Base-by-base conservation (phyloP, 1,140 invertebrate genomes). In the Drosophila ananassae region DNA sequence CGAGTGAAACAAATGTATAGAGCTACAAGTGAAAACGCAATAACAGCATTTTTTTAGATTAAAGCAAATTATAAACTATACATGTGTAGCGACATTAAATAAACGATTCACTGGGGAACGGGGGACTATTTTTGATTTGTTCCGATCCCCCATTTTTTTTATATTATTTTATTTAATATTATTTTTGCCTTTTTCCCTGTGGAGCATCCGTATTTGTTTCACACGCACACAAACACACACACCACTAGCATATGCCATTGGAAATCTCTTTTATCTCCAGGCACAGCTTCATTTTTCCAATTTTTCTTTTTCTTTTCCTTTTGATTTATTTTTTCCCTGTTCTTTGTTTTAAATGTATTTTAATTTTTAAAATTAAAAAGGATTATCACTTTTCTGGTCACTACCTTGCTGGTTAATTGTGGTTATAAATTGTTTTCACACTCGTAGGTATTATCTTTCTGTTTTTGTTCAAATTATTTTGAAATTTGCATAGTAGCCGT, bases 1-100 rank as follows among this genome's bases (percentile, higher is more conserved):
- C 46, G 79, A 87, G 66, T 59, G 83, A 82, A 87, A 82, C 79
- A 82, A 87, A 79, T 71, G 34, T 82, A 87, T 54, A 32, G 60
- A 21, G 66, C 59, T 54, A 39, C 78, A 81, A 81, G 75, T 76
- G 79, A 87, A 85, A 82, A 82, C 83, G 74, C 82, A 85, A 87
- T 75, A 85, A 59, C 60, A 80, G 58, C 72, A 57, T 75, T 73
- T 74, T 74, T 53, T 22, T 66, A 75, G 71, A 76, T 76, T 75
- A 75, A 75, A 48, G 48, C 51, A 57, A 57, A 64, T 66, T 74
- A 58, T 58, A 57, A 66, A 48, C 66, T 75, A 44, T 68, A 57
- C 46, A 74, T 58, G 37, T 61, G 53, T 78, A 73, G 75, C 55
- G 41, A 64, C 51, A 48, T 37, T 47, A 48, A 59, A 61, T 56